Conservation (phyloP, 2,888 invertebrate species). For the Drosophila anomalata region DNA sequence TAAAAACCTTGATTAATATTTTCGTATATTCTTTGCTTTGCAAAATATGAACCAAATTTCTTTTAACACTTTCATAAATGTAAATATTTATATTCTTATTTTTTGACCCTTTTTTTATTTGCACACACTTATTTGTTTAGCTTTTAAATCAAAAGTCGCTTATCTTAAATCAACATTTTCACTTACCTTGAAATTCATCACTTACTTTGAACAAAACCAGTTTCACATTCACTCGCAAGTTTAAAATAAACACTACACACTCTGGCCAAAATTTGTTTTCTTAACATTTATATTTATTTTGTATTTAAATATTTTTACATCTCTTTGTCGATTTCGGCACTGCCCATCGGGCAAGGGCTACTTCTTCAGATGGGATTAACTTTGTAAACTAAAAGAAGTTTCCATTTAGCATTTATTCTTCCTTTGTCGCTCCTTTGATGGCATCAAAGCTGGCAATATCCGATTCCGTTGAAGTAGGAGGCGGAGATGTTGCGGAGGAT, state of each 20-base stretch:
- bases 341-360: slow-evolving; percentile 5
- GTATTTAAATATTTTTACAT: slow-evolving; percentile 15
- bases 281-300: slow-evolving; percentile 21
- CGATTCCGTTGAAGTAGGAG: slow-evolving; percentile 51
- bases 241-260: not conserved
- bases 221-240: not conserved
- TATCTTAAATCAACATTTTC: slow-evolving; percentile 17
- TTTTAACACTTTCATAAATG: not conserved
- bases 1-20: not conserved
- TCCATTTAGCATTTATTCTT: slow-evolving; percentile 36
- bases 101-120: not conserved
- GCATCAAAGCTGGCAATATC: slow-evolving; percentile 76
- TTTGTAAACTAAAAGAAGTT: slow-evolving; percentile 33
- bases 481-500: slow-evolving; percentile 10
- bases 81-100: not conserved
- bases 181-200: slow-evolving; percentile 10
- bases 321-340: slow-evolving; percentile 3
- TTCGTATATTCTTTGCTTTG: not conserved
- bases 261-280: slow-evolving; percentile 2
- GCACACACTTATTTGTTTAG: not conserved
- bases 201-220: not conserved
- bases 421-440: slow-evolving; percentile 51
- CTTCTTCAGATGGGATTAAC: slow-evolving; percentile 30
- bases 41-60: not conserved
- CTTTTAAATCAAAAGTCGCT: slow-evolving; percentile 4